phyloP scores from a whole-genome alignment of 2,797 vertebrate genomes.

The Poecilia velifera region DNA sequence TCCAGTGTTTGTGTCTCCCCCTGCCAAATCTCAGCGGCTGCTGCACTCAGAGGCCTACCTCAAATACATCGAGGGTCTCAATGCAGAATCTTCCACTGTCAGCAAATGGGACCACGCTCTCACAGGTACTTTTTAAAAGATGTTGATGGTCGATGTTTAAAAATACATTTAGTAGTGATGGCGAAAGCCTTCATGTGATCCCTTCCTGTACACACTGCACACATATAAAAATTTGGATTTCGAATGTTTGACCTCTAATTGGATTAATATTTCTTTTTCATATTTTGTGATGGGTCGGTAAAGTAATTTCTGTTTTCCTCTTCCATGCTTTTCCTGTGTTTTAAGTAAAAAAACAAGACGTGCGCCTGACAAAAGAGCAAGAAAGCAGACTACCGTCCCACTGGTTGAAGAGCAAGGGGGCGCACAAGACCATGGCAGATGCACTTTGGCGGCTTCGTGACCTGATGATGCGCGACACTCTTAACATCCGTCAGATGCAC shows the following conservation, averaged over 20 bases:
- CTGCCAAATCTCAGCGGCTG: constrained; percentile 93
- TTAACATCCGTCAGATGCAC: constrained; percentile 94
- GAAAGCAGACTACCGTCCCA: constrained; percentile 96
- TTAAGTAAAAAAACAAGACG: constrained; percentile 91
- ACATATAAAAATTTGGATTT: neutral
- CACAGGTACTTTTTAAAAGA: constrained; percentile 82
- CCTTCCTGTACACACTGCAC: neutral
- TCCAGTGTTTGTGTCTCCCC: constrained; percentile 95
- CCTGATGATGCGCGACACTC: constrained; percentile 95
- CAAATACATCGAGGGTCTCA: constrained; percentile 96
- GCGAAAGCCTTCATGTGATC: neutral
- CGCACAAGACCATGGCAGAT: constrained; percentile 97
- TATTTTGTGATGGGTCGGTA: neutral
- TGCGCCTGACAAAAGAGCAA: constrained; percentile 96
- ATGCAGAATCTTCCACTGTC: constrained; percentile 90
- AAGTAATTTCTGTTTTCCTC: neutral
- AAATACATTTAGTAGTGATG: neutral
- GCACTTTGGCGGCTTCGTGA: constrained; percentile 97
- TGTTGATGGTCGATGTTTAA: constrained; percentile 7
- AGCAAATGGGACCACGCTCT: constrained; percentile 99
- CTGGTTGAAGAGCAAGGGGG: constrained; percentile 98
- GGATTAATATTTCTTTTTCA: neutral
- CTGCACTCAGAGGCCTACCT: constrained; percentile 98
- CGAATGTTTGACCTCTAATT: neutral
- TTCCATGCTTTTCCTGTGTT: neutral